Evolutionary conservation across 2,888 invertebrate genomes (phyloP), one percentile per base, ranked within the genome.

Genomic region (Periphyllus acericola): DNA sequence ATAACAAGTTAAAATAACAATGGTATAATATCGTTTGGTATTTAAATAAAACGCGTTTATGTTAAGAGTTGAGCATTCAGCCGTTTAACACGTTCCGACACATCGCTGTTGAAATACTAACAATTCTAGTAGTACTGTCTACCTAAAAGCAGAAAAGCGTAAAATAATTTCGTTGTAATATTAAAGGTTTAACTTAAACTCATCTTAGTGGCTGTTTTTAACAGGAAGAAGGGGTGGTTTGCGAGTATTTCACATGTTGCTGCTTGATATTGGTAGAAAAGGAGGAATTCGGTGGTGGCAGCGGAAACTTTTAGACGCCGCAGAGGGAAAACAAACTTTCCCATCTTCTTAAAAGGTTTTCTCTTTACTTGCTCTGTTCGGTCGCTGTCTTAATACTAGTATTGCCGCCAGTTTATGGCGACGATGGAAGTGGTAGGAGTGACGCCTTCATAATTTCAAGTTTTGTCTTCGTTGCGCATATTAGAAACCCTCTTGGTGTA

Each of bases 281-380:
- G 36, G 83, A 36, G 74, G 83, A 46, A 66, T 25, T 25, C 17
- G 81, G n/a, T 25, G 76, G 32, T 6, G 80, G n/a, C 21, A 66
- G 76, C 46, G 78, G 76, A 85, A 85, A 85, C 76, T 85, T 78
- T 85, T 52, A 85, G 84, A 78, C 84, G 78, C 76, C 84, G 84
- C 78, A 52, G 68, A 52, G 84, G 84, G 84, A 85, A 85, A 85
- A 85, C 84, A 85, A 85, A 85, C 76, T 85, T 85, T 85, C 78
- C 84, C 84, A 85, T 85, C 84, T 85, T 85, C 84, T 85, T 85
- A 85, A 85, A 85, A 85, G 84, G 84, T 85, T 85, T 85, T 85
- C 84, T 68, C 83, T 66, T 29, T 74, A 1, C 84, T 68, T 36
- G 32, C 66, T 66, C 36, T 36, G 74, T 74, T 40, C 40, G 75